Evolutionary conservation across 2,797 vertebrate species (phyloP).

Genomic region (Dicrostonyx torquatus): DNA sequence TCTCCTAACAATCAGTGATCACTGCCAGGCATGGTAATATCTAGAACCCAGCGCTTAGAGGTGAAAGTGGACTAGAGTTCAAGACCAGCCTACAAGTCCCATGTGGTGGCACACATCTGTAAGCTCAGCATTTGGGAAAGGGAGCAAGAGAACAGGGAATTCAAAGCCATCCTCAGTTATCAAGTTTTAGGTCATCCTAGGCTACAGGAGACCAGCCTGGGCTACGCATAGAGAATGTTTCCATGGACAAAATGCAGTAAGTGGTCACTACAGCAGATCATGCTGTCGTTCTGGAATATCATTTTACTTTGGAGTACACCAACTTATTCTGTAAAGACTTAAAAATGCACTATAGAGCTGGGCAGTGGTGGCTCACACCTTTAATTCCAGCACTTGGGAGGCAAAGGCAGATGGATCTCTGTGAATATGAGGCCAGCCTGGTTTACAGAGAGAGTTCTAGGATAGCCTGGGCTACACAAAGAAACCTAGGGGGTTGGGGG

Average conservation of each 20-base stretch:
- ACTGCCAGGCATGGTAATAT: background rate
- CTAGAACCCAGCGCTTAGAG: background rate
- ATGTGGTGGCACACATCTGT: background rate
- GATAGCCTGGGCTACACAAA: background rate
- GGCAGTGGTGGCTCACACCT: background rate
- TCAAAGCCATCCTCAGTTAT: background rate
- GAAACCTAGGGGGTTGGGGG: background rate
- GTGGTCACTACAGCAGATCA: background rate
- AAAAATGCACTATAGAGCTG: conserved; percentile 26
- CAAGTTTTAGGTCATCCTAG: background rate
- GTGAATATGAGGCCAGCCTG: background rate
- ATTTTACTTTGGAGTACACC: background rate
- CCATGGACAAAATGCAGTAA: background rate
- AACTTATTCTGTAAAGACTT: conserved; percentile 16
- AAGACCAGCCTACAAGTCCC: background rate
- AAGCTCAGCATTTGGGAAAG: background rate
- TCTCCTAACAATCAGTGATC: background rate
- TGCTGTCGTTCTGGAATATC: background rate
- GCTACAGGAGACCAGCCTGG: background rate
- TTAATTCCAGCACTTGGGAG: background rate
- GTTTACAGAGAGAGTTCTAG: background rate
- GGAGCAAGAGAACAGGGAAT: background rate
- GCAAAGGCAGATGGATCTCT: background rate
- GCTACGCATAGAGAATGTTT: background rate
- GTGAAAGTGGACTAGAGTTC: background rate